phyloP scores from a whole-genome alignment of 2,113 vertebrate genomes.

The Cygnus buccinator region DNA sequence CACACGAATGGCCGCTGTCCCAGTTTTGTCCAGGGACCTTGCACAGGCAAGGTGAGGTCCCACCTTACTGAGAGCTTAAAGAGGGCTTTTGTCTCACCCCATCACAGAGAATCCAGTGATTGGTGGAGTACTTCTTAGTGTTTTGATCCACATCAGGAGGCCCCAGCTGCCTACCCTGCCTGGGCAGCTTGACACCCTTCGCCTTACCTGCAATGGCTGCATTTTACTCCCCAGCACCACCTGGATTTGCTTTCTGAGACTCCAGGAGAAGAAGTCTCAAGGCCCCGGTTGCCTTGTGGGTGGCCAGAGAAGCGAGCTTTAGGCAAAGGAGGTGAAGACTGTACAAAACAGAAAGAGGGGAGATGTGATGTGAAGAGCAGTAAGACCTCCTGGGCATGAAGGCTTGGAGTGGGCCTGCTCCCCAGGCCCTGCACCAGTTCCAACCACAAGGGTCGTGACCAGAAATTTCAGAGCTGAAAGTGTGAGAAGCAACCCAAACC shows the following conservation, averaged over 20 bases:
- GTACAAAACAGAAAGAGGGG: background rate
- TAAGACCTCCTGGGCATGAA: background rate
- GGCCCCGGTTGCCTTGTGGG: background rate
- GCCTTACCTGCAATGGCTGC: accelerated
- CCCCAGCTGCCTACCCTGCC: background rate
- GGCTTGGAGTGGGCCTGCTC: background rate
- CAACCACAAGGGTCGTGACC: background rate
- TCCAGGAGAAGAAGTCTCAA: background rate
- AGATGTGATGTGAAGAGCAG: background rate
- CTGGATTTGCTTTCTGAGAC: background rate
- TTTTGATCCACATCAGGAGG: background rate
- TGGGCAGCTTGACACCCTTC: background rate
- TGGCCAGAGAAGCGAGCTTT: background rate
- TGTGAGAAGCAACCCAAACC: background rate
- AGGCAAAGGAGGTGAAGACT: background rate
- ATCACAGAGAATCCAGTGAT: background rate
- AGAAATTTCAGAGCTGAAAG: background rate
- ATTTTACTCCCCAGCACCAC: background rate
- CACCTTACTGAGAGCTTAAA: background rate
- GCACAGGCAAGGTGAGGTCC: background rate
- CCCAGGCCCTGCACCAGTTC: background rate
- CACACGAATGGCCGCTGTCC: background rate
- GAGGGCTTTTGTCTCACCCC: background rate
- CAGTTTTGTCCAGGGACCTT: background rate
- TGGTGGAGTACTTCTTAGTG: background rate